phyloP scores from a whole-genome alignment of 2,888 invertebrate species.

The Trichopria drosophilae region DNA sequence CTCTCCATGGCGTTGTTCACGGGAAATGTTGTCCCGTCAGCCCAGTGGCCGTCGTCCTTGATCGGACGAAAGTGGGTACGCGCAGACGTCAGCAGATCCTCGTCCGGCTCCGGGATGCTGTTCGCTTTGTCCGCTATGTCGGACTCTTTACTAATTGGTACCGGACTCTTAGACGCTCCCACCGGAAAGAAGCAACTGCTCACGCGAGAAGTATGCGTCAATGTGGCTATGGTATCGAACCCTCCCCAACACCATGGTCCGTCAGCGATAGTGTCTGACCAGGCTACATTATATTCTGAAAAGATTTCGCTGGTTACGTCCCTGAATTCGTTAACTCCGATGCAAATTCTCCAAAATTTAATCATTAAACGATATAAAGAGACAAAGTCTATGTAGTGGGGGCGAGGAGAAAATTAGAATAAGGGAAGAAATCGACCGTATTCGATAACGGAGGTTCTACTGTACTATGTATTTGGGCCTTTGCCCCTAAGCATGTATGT shows the following conservation, averaged over 20 bases:
- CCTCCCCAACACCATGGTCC: constrained; percentile 56
- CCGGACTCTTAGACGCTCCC: constrained; percentile 55
- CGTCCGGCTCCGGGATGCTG: constrained; percentile 58
- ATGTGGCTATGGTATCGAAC: constrained; percentile 61
- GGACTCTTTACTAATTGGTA: constrained; percentile 42
- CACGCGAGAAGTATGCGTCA: constrained; percentile 66
- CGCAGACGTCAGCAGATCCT: constrained; percentile 75
- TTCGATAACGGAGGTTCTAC: too few relatives aligned
- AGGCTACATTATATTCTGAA: constrained; percentile 50
- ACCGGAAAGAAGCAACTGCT: constrained; percentile 68
- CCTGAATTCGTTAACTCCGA: constrained; percentile 28
- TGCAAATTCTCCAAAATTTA: too few relatives aligned
- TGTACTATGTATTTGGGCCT: too few relatives aligned
- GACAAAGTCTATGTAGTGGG: too few relatives aligned
- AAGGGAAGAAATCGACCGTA: too few relatives aligned
- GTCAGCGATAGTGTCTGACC: constrained; percentile 53
- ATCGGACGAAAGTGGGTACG: constrained; percentile 86
- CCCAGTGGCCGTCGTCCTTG: constrained; percentile 64
- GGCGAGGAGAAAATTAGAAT: too few relatives aligned
- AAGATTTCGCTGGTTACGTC: too few relatives aligned
- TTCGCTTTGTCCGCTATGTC: constrained; percentile 24
- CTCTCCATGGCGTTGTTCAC: constrained; percentile 66
- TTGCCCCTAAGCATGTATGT: too few relatives aligned
- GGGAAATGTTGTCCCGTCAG: constrained; percentile 75
- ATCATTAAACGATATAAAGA: too few relatives aligned